phyloP scores from a whole-genome alignment of 2,113 vertebrate genomes.

The Ceyx margarethae region DNA sequence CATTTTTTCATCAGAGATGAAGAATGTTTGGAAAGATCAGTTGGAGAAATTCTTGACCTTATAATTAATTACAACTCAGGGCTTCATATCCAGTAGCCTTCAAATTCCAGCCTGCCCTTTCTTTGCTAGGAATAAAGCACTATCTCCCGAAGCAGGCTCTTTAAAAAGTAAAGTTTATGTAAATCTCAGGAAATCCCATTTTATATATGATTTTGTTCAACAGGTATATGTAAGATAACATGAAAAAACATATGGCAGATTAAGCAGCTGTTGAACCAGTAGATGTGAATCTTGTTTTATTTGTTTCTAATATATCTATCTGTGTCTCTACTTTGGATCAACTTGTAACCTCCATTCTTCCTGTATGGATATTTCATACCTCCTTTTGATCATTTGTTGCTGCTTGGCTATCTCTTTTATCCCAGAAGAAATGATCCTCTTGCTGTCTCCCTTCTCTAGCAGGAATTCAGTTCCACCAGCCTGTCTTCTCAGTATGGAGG shows the following conservation, averaged over 20 bases:
- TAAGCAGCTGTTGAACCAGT: not conserved
- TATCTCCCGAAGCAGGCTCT: not conserved
- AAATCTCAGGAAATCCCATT: conserved; percentile 40
- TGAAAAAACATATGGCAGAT: not conserved
- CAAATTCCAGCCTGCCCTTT: not conserved
- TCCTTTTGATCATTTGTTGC: not conserved
- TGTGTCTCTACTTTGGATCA: not conserved
- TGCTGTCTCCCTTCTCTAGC: not conserved
- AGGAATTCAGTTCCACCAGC: not conserved
- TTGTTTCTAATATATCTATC: not conserved
- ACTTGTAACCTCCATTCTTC: not conserved
- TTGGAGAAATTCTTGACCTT: not conserved
- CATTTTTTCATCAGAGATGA: not conserved
- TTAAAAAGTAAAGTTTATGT: conserved; percentile 4
- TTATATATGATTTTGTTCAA: conserved; percentile 35
- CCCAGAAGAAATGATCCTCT: not conserved
- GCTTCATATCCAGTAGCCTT: not conserved
- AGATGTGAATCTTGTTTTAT: no score
- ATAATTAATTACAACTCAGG: not conserved
- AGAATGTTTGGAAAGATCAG: not conserved
- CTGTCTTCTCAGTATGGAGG: not conserved
- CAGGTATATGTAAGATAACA: not conserved
- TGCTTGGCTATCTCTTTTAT: rapidly evolving
- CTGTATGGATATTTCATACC: not conserved
- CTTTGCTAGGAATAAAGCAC: not conserved